Evolutionary conservation across 2,888 invertebrate species (phyloP).

Genomic region (Crossocerus cetratus): DNA sequence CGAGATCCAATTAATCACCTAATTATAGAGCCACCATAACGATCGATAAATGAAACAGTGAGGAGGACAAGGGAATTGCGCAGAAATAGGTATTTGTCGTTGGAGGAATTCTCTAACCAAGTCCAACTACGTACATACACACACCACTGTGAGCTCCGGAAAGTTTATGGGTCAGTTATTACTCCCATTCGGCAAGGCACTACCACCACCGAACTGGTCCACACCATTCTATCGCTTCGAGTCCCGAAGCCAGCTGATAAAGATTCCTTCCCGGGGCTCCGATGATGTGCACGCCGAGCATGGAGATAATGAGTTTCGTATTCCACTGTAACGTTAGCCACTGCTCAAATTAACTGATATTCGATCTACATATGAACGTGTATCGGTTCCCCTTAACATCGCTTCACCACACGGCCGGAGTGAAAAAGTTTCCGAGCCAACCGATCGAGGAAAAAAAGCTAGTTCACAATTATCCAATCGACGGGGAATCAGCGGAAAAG

Average conservation of each 20-base stretch:
- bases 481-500: no score
- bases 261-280: conserved; percentile 52
- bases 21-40: no score
- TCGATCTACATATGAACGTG: conserved; percentile 23
- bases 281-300: conserved; percentile 29
- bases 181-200: conserved; percentile 57
- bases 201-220: conserved; percentile 34
- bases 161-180: conserved; percentile 63
- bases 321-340: conserved; percentile 37
- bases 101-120: no score
- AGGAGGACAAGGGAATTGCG: no score
- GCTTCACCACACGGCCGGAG: no score
- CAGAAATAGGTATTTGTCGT: no score
- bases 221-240: conserved; percentile 32
- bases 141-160: conserved; percentile 26
- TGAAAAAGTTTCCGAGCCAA: no score
- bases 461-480: no score
- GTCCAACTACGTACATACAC: not conserved
- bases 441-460: no score
- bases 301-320: conserved; percentile 43
- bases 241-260: conserved; percentile 57
- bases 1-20: no score
- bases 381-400: conserved; percentile 17
- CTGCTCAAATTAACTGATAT: conserved; percentile 42
- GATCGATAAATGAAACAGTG: no score